Base-by-base conservation (phyloP, 2,113 vertebrate species). In the Monopterus albus region DNA sequence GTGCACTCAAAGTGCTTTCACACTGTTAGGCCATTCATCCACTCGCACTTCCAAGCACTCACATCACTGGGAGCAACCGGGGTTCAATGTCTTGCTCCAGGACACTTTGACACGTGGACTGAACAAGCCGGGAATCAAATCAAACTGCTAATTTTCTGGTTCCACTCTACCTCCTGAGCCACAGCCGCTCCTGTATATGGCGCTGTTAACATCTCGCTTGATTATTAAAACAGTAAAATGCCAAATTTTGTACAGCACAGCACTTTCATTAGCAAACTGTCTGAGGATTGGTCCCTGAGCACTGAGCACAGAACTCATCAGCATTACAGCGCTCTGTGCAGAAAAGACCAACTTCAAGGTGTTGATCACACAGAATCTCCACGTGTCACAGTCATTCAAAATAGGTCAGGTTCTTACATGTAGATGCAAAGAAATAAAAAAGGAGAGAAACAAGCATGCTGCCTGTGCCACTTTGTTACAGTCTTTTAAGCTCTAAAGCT, bases 401-500 rank as follows among this genome's bases (percentile, higher is more conserved):
- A 20, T 39, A 66, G 72, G 78, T 79, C 72, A 77, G 52, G 50
- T 70, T 51, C 36, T 56, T 75, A 18, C 50, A 56, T 53, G 23
- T 10, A 39, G 0, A 39, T n/a, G 6, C 21, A 69, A 11, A 56
- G 61, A 45, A 42, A 45, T 18, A 21, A 57, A 66, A 38, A 23
- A 23, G 69, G 58, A 57, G 49, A 26, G 43, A 79, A 84, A 87
- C 72, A 78, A 79, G 60, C 40, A 42, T 4, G 59, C 74, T 78
- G 61, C 81, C 82, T 80, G 85, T 11, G 43, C 67, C 68, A 82
- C 83, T 90, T 81, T 89, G 79, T 79, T 85, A 70, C 78, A 86
- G 66, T 86, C 83, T 82, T 87, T 88, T 86, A 89, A 86, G 83
- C 88, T 81, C 73, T 86, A 90, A 90, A 91, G 86, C 88, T 71